Evolutionary conservation across 2,888 invertebrate genomes (phyloP).

Genomic region (Eupelmus urozonus): DNA sequence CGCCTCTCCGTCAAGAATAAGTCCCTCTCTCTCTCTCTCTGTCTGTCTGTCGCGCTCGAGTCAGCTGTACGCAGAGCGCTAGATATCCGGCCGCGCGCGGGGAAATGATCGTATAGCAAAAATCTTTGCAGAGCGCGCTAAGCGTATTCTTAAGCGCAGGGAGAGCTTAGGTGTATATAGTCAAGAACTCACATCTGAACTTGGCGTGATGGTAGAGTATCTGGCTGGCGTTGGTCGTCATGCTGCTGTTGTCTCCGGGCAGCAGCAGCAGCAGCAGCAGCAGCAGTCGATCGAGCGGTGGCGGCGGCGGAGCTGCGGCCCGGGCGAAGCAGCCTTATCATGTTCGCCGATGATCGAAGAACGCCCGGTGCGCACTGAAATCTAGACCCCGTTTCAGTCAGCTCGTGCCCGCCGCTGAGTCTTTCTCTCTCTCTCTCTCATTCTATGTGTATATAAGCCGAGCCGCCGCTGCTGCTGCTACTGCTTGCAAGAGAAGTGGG

Average conservation of each 20-base stretch:
- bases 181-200: slow-evolving; percentile 70
- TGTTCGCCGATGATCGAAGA: slow-evolving; percentile 59
- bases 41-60: too few relatives aligned
- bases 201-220: slow-evolving; percentile 66
- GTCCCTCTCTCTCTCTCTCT: too few relatives aligned
- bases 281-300: slow-evolving; percentile 27
- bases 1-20: slow-evolving; percentile 12
- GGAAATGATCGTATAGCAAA: not conserved
- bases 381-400: slow-evolving; percentile 70
- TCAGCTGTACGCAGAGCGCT: too few relatives aligned
- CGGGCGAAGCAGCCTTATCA: slow-evolving; percentile 65
- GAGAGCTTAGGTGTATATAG: not conserved
- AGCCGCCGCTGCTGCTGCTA: too few relatives aligned
- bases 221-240: slow-evolving; percentile 63
- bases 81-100: too few relatives aligned
- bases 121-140: not conserved
- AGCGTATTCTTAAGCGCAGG: too few relatives aligned
- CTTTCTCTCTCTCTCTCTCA: too few relatives aligned
- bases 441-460: too few relatives aligned
- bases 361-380: slow-evolving; percentile 70
- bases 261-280: too few relatives aligned
- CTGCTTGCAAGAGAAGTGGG: too few relatives aligned
- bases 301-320: slow-evolving; percentile 22
- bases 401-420: too few relatives aligned
- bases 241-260: slow-evolving; percentile 3